phyloP scores from a whole-genome alignment of 2,888 invertebrate genomes.

The Melanophora roralis region DNA sequence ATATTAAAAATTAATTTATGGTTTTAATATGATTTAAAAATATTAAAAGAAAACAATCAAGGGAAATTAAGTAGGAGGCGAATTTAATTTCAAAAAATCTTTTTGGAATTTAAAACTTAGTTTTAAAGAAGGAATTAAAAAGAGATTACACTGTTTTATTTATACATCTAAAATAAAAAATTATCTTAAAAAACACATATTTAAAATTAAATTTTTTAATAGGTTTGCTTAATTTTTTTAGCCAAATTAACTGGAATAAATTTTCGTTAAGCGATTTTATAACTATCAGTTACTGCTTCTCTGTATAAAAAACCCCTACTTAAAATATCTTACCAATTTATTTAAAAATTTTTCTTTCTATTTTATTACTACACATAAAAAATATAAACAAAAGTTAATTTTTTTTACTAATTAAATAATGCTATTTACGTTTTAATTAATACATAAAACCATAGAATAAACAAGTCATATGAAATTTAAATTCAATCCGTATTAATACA shows the following conservation, averaged over 20 bases:
- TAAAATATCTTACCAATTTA: too few species aligned
- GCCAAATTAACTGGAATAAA: too few species aligned
- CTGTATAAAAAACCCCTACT: too few species aligned
- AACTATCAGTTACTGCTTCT: too few species aligned
- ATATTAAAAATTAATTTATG: conserved; percentile 62
- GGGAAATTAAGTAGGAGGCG: neutral
- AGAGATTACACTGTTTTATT: neutral
- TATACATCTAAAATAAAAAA: too few species aligned
- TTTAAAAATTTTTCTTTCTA: too few species aligned
- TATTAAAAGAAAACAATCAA: neutral
- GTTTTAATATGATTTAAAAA: conserved; percentile 56
- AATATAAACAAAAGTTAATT: too few species aligned
- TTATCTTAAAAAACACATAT: too few species aligned
- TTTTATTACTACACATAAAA: too few species aligned
- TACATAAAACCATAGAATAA: neutral
- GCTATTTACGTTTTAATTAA: conserved; percentile 26
- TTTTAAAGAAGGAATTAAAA: neutral
- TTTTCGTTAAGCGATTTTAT: too few species aligned
- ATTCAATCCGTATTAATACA: conserved; percentile 13
- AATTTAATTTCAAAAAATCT: conserved; percentile 8
- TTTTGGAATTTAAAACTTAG: neutral
- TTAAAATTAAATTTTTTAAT: too few species aligned
- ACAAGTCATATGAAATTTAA: neutral
- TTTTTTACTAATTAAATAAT: conserved; percentile 10
- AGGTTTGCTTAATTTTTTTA: too few species aligned